Percentiles rank a stretch among this genome's conserved stretches.
phyloP scores from a whole-genome alignment of 1,140 invertebrate species.

The Drosophila repleta region DNA sequence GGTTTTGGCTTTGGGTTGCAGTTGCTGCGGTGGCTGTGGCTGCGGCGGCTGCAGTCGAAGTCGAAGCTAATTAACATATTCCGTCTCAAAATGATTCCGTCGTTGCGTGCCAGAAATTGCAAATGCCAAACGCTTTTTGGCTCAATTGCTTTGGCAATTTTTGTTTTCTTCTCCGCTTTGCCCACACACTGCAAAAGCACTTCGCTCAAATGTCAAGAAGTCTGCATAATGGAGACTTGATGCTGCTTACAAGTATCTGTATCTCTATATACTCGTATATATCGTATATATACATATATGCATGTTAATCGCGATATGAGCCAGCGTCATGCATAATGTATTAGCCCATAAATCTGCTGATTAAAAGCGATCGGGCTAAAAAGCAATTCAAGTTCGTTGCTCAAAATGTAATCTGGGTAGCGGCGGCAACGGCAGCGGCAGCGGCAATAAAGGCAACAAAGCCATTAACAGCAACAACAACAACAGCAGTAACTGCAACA shows the following conservation, averaged over 20 bases:
- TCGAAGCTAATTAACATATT: constrained; percentile 72
- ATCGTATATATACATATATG: not conserved
- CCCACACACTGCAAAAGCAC: constrained; percentile 25
- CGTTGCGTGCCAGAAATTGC: constrained; percentile 77
- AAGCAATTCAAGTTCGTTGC: constrained; percentile 41
- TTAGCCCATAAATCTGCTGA: constrained; percentile 64
- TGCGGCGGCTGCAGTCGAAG: constrained; percentile 31
- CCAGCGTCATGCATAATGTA: constrained; percentile 65
- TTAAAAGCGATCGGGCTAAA: constrained; percentile 40
- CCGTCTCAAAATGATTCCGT: constrained; percentile 67
- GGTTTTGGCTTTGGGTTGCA: constrained; percentile 41
- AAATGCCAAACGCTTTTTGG: constrained; percentile 74
- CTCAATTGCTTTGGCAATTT: constrained; percentile 73
- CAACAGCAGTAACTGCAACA: too few relatives aligned
- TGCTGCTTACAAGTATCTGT: constrained; percentile 21
- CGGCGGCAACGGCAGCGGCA: not conserved
- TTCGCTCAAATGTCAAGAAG: constrained; percentile 69
- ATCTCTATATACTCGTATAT: constrained; percentile 15
- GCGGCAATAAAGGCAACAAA: not conserved
- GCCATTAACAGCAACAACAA: not conserved
- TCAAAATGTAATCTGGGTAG: constrained; percentile 26
- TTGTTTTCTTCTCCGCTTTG: not conserved
- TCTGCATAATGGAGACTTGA: constrained; percentile 46
- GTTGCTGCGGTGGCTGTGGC: constrained; percentile 10
- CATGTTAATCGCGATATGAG: constrained; percentile 12